Evolutionary conservation across 1,140 invertebrate species (phyloP), one percentile per base, ranked within the genome.

Genomic region (Asobara japonica): DNA sequence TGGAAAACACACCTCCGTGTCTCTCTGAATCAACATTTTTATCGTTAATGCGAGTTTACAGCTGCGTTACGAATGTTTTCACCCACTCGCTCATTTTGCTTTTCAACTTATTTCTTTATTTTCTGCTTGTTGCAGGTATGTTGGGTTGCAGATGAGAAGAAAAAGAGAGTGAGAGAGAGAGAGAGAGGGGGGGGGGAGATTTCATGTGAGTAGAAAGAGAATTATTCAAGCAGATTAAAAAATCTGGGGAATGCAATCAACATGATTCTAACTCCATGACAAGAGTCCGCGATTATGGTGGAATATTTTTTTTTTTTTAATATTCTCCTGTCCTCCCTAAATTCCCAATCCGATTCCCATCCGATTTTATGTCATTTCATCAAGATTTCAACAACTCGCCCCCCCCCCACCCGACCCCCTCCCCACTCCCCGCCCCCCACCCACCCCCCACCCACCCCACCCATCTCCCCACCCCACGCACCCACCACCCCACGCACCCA

Each of bases 51-150:
- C 7, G 2, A 56, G 51, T 56, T 56, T 56, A 56, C 51, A 25
- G 51, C 51, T 56, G 51, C 22, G 51, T 56, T 56, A 56, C 25
- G 51, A 25, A 27, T 56, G 51, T 56, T 56, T 27, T 56, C 22
- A 56, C 3, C 22, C 22, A 36, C 51, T 56, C 51, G 22, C 51
- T 56, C 51, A 18, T 25, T 56, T 27, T 56, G n/a, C n/a, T 45
- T 45, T 45, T 16, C n/a, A n/a, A 18, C 18, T 25, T 5, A 5
- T 56, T 56, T 27, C 25, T 56, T 13, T n/a, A n/a, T n/a, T 56
- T 56, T 56, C 22, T 56, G 20, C 13, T 56, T 56, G 51, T 56
- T 56, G 22, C 51, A 56, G 51, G 51, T 56, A 56, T 56, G 51
- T 56, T 56, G 22, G 7, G 18, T 27, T n/a, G 51, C 51, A 45